Percentiles rank a stretch among this genome's conserved stretches.
Conservation (phyloP, 92 coral and sea anemone species). For the Palythoa heliodiscus region DNA sequence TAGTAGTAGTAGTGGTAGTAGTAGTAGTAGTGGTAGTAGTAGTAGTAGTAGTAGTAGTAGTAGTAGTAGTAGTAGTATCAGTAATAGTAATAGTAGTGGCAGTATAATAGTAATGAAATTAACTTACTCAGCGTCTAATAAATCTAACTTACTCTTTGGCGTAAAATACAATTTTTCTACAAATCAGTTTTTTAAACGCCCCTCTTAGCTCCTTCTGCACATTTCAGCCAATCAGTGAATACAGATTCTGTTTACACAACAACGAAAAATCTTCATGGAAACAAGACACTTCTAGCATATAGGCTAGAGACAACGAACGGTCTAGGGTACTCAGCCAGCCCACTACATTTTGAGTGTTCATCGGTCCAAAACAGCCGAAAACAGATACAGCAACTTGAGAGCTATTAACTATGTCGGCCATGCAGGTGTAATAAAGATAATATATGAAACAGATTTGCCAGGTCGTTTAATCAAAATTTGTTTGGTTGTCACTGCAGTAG, state of each 20-base stretch:
- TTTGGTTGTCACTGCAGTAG: neutral
- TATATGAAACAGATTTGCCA: neutral
- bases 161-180: too few relatives aligned
- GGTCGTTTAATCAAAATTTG: neutral
- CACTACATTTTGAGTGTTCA: neutral
- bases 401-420: neutral
- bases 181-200: too few relatives aligned
- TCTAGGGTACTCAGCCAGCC: neutral
- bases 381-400: neutral
- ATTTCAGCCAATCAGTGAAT: neutral
- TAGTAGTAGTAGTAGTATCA: too few relatives aligned
- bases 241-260: slow-evolving; percentile 8
- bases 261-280: neutral
- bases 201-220: neutral
- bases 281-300: neutral
- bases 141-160: too few relatives aligned
- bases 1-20: too few relatives aligned
- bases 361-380: neutral
- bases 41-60: too few relatives aligned
- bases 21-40: too few relatives aligned
- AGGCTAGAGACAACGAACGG: neutral
- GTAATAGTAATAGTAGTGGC: too few relatives aligned
- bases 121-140: too few relatives aligned
- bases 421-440: neutral
- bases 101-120: too few relatives aligned